Conservation (phyloP, 2,888 invertebrate genomes). For the Lycaena phlaeas region DNA sequence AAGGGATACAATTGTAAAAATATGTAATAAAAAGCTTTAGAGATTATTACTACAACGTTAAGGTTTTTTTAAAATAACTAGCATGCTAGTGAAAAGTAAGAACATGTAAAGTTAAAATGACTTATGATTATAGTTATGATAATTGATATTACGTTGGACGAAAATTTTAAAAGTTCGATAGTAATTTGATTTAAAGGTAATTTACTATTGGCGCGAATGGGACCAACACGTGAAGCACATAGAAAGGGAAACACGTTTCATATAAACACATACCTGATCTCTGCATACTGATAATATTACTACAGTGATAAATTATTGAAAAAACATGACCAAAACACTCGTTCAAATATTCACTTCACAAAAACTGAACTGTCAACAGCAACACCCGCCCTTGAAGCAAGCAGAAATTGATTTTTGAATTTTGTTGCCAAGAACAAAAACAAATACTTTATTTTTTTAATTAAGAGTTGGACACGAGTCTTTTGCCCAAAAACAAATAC, state of each 20-base stretch:
- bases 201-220: slow-evolving; percentile 31
- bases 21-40: too few species aligned
- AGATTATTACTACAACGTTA: too few species aligned
- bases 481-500: too few species aligned
- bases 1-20: too few species aligned
- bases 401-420: slow-evolving; percentile 57
- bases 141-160: too few species aligned
- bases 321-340: slow-evolving; percentile 57
- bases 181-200: slow-evolving; percentile 8
- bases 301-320: slow-evolving; percentile 42
- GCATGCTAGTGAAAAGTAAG: too few species aligned
- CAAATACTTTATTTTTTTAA: background rate
- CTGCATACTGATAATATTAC: slow-evolving; percentile 50
- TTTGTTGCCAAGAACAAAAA: slow-evolving; percentile 32
- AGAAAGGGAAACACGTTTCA: slow-evolving; percentile 12
- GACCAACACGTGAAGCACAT: slow-evolving; percentile 9
- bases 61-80: too few species aligned
- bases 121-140: too few species aligned
- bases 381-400: slow-evolving; percentile 57
- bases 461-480: too few species aligned
- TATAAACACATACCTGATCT: slow-evolving; percentile 49
- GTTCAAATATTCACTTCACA: slow-evolving; percentile 41
- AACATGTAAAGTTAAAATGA: too few species aligned
- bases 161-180: background rate
- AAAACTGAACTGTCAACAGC: slow-evolving; percentile 51